Conservation (phyloP, 2,113 vertebrate genomes). For the Malurus cyaneus region DNA sequence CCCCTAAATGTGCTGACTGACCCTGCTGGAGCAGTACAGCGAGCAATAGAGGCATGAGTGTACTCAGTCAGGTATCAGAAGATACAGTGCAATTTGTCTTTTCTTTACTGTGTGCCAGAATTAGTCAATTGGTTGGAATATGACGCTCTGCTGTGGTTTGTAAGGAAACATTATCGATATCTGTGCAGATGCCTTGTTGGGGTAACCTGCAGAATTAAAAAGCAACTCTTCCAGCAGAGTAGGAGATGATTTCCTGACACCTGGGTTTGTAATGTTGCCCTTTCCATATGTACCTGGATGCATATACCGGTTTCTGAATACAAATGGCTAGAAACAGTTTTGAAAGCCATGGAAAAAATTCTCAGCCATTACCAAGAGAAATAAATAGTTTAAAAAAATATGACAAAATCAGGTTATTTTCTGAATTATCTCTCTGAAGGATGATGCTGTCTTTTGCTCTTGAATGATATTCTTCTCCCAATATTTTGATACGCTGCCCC, state of each 20-base stretch:
- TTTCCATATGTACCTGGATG: not conserved
- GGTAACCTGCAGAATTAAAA: not conserved
- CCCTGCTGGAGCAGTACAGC: accelerated
- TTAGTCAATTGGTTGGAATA: not conserved
- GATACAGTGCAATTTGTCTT: accelerated
- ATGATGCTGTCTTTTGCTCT: not conserved
- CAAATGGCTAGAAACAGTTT: not conserved
- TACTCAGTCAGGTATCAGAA: not conserved
- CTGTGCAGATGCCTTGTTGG: not conserved
- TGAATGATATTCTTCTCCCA: not conserved
- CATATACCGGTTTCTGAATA: not conserved
- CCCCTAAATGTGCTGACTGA: not conserved
- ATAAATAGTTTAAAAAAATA: not conserved
- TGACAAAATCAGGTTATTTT: not conserved
- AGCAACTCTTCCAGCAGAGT: not conserved
- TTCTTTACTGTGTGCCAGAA: not conserved
- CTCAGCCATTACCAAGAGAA: not conserved
- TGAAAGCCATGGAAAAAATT: not conserved
- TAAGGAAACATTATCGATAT: not conserved
- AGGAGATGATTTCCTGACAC: not conserved
- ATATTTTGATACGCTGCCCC: not conserved
- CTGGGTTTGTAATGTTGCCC: not conserved
- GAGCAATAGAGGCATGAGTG: not conserved
- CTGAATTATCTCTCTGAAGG: not conserved
- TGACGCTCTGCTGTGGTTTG: not conserved